Conservation (phyloP, 1,140 invertebrate genomes). For the Cotesia chilonis region DNA sequence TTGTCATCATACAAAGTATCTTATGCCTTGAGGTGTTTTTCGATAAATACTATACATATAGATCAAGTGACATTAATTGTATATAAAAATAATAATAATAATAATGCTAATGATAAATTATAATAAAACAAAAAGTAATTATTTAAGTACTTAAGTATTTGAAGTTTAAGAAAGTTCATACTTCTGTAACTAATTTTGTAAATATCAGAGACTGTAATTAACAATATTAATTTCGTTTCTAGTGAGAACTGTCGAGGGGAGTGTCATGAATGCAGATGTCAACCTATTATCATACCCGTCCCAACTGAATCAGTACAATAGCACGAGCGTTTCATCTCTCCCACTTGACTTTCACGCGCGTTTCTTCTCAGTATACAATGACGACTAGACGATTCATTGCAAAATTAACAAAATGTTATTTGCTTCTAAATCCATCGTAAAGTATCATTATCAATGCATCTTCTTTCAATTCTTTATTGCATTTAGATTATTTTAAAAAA, state of each 20-base stretch:
- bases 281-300: slow-evolving; percentile 63
- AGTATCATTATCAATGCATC: slow-evolving; percentile 65
- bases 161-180: too few species aligned
- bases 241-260: slow-evolving; percentile 45
- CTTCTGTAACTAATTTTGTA: slow-evolving; percentile 6
- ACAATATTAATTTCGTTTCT: slow-evolving; percentile 65
- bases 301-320: slow-evolving; percentile 18
- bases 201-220: slow-evolving; percentile 53
- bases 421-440: slow-evolving; percentile 57
- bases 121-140: too few species aligned
- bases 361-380: slow-evolving; percentile 21
- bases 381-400: slow-evolving; percentile 60
- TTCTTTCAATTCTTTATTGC: slow-evolving; percentile 41
- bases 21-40: neutral
- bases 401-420: slow-evolving; percentile 65
- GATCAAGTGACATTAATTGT: neutral
- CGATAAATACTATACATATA: neutral
- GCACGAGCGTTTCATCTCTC: slow-evolving; percentile 28
- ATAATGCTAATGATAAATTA: neutral
- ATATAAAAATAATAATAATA: too few species aligned
- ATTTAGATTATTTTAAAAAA: too few species aligned
- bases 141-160: too few species aligned
- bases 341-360: slow-evolving; percentile 23
- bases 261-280: slow-evolving; percentile 65
- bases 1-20: slow-evolving; percentile 38